Evolutionary conservation across 2,113 vertebrate species (phyloP).

Genomic region (Ranitomeya imitator): DNA sequence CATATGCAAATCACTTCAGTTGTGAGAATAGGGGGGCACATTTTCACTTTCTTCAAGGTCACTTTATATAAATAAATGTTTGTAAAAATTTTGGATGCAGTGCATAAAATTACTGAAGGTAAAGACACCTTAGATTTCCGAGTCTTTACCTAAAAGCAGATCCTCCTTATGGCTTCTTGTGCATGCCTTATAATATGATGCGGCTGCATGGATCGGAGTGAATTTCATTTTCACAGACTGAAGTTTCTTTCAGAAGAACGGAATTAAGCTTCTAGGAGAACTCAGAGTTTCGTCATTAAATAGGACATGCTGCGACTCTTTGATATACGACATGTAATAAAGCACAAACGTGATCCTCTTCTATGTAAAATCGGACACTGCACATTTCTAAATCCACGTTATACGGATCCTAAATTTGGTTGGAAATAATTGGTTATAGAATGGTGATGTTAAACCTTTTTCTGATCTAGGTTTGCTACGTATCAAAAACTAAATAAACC

Average conservation of each 20-base stretch:
- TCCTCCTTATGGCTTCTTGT: not conserved
- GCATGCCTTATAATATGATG: not conserved
- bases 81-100: not conserved
- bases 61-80: not conserved
- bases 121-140: not conserved
- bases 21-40: not conserved
- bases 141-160: not conserved
- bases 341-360: no score
- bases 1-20: not conserved
- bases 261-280: no score
- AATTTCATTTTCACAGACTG: not conserved
- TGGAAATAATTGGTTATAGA: no score
- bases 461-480: no score
- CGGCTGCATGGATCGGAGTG: not conserved
- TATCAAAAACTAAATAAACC: no score
- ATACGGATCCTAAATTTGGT: no score
- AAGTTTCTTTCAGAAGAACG: not conserved
- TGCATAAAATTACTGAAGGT: not conserved
- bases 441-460: no score
- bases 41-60: not conserved
- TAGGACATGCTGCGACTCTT: no score
- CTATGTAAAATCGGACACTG: no score
- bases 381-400: no score
- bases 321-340: no score
- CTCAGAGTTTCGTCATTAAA: no score